Base-by-base conservation (phyloP, 2,888 invertebrate species). In the Leptinotarsa rubiginosa region DNA sequence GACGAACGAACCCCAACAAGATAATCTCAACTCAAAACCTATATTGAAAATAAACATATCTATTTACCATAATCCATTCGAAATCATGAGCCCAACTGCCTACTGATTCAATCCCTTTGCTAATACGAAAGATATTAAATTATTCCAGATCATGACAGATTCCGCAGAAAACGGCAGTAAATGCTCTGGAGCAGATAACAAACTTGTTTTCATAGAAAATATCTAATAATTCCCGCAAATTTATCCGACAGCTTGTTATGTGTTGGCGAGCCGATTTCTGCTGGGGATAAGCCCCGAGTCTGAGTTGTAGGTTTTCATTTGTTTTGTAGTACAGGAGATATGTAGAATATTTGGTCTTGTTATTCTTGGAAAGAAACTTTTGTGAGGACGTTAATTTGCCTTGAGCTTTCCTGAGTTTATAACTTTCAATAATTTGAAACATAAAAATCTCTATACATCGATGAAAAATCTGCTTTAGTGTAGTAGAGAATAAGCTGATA, bases 21-120 rank as follows among this genome's bases (percentile, higher is more conserved):
- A 62, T 62, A 16, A 62, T 62, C 31, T 41, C 41, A 62, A 31
- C n/a, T 41, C 5, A n/a, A 62, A 62, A 62, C 62, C 67, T 67
- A 62, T 72, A 72, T 72, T 65, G 67, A 72, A 72, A 72, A 62
- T 72, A 67, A 72, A 67, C 72, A 47, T 67, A 72, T 72, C 72
- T 56, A 49, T 72, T 72, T 72, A 67, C 72, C 59, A 72, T 72
- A 72, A 72, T 72, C 67, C 50, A 50, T 64, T 50, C 62, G 41
- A 10, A 65, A 70, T 64, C 62, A 49, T 49, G 64, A 62, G 70
- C 18, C 70, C 47, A 70, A 50, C 70, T 70, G 52, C 70, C 70
- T 70, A 70, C 70, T 64, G 50, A 47, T 64, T 64, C 31, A 64
- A 70, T 31, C 50, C 70, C 62, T 22, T 50, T 64, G 64, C 64